These are phyloP conservation scores for Oryzias dopingdopingensis DNA, from an alignment of 2,797 vertebrate species.

Conservation along the genomic window DNA sequence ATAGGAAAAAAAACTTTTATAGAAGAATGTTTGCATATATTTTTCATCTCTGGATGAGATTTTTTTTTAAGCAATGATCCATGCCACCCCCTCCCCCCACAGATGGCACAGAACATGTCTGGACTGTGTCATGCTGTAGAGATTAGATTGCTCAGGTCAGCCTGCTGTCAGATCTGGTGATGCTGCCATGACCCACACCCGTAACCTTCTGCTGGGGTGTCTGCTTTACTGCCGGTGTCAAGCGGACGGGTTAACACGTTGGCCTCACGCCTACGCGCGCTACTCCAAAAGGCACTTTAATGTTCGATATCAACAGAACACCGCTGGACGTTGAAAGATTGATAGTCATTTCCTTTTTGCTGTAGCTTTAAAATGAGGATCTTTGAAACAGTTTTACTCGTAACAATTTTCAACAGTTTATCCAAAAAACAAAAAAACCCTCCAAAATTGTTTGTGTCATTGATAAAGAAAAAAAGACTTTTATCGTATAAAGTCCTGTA, in stretches of 20 bases:
- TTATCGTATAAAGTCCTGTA: conserved; percentile 14
- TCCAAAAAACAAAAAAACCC: conserved; percentile 37
- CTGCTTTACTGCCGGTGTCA: neutral
- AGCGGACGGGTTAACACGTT: conserved; percentile 2
- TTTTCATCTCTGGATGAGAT: too few species aligned
- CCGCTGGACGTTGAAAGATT: conserved; percentile 28
- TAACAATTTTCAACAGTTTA: conserved; percentile 49
- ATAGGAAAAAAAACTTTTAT: conserved; percentile 1
- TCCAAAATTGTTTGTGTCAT: conserved; percentile 14
- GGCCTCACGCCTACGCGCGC: neutral
- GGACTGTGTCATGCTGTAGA: neutral
- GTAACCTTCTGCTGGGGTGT: neutral
- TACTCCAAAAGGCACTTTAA: conserved; percentile 59
- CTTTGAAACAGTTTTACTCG: conserved; percentile 47
- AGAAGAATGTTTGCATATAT: neutral
- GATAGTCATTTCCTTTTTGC: conserved; percentile 10
- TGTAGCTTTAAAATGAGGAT: conserved; percentile 20
- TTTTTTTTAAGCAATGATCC: neutral
- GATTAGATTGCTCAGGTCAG: conserved; percentile 6
- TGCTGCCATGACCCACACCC: neutral
- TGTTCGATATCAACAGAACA: conserved; percentile 10
- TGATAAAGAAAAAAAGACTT: conserved; percentile 2
- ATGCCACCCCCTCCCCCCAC: neutral
- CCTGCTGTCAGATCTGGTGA: conserved; percentile 7
- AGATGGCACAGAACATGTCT: conserved; percentile 4